Evolutionary conservation across 2,888 invertebrate species (phyloP).

Genomic region (Auanema sp.): DNA sequence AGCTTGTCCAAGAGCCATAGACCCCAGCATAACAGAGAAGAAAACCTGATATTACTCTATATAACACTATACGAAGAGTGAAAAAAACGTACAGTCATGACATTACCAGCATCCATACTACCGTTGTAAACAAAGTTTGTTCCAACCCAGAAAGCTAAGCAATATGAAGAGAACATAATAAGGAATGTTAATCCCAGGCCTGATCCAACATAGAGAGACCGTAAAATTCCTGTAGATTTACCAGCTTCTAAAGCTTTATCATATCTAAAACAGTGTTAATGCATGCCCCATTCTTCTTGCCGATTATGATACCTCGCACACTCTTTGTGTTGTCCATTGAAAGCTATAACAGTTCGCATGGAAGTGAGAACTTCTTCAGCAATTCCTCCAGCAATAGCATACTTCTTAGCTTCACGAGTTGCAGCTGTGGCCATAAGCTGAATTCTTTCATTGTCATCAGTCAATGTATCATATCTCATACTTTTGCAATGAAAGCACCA

Average conservation of each 20-base stretch:
- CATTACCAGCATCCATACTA: constrained; percentile 33
- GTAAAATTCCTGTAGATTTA: constrained; percentile 52
- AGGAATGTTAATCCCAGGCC: constrained; percentile 64
- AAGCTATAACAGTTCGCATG: constrained; percentile 43
- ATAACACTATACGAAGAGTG: too few relatives aligned
- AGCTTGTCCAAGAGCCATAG: constrained; percentile 75
- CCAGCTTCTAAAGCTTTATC: constrained; percentile 51
- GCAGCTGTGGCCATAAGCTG: constrained; percentile 66
- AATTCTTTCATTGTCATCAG: background rate
- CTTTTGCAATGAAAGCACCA: constrained; percentile 17
- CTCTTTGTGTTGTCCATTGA: constrained; percentile 45
- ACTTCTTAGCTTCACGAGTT: constrained; percentile 63
- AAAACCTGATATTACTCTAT: constrained; percentile 65
- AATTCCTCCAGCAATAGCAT: constrained; percentile 42
- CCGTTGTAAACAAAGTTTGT: constrained; percentile 44
- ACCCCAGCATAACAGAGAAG: constrained; percentile 66
- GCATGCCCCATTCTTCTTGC: too few relatives aligned
- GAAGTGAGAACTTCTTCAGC: constrained; percentile 45
- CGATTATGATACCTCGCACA: constrained; percentile 34
- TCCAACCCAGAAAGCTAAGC: constrained; percentile 59
- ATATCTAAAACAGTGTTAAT: constrained; percentile 36
- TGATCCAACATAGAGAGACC: constrained; percentile 60
- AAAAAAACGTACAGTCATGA: constrained; percentile 48
- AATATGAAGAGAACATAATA: constrained; percentile 64
- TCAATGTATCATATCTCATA: background rate